These are phyloP conservation scores for Tryphoninae sp. DNA, from an alignment of 2,888 invertebrate genomes.

Conservation along the genomic window DNA sequence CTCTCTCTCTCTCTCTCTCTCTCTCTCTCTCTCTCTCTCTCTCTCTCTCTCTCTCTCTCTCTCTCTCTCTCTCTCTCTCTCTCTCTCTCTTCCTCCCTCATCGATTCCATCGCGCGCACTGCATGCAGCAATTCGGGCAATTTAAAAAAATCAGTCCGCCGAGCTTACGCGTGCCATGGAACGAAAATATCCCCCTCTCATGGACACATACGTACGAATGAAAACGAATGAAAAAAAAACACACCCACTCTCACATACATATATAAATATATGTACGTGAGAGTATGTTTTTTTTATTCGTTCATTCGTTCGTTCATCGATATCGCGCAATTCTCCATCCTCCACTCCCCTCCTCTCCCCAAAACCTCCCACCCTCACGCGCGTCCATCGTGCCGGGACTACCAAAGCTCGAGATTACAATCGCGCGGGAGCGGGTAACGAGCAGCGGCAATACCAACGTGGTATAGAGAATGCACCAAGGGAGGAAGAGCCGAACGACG, in stretches of 20 bases:
- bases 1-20: no score
- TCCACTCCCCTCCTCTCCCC: background rate
- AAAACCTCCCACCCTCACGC: background rate
- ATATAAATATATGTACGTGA: background rate
- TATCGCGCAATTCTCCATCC: slow-evolving; percentile 36
- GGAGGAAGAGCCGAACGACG: slow-evolving; percentile 2
- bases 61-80: background rate
- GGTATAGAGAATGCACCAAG: background rate
- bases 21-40: no score
- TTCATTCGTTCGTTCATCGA: slow-evolving; percentile 48
- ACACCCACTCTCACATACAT: background rate
- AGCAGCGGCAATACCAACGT: slow-evolving; percentile 26
- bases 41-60: no score
- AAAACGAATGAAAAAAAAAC: no score
- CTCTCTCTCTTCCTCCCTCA: background rate
- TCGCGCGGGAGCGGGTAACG: slow-evolving; percentile 52
- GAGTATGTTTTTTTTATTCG: slow-evolving; percentile 18
- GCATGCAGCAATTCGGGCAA: slow-evolving; percentile 37
- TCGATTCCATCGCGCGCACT: slow-evolving; percentile 28
- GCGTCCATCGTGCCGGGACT: slow-evolving; percentile 51
- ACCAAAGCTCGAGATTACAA: slow-evolving; percentile 61
- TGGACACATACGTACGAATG: background rate
- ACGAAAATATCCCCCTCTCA: slow-evolving; percentile 3
- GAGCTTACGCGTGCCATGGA: slow-evolving; percentile 23
- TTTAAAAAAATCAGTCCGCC: slow-evolving; percentile 51